These are phyloP conservation scores for Motacilla alba DNA, from an alignment of 2,113 vertebrate species.

Conservation along the genomic window DNA sequence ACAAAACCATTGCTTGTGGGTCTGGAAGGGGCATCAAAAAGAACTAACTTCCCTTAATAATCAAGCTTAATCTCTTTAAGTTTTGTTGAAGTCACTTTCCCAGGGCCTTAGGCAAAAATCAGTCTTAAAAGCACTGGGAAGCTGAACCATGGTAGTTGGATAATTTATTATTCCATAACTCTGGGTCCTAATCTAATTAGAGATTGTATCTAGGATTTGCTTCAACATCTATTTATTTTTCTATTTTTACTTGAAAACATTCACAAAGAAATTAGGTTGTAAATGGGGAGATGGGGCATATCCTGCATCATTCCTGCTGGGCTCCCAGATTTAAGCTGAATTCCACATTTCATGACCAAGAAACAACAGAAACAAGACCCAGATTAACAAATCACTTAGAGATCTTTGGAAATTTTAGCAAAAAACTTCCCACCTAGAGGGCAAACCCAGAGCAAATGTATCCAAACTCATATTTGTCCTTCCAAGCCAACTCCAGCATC, in stretches of 20 bases:
- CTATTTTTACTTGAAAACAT: constrained; percentile 22
- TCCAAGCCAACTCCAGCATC: background rate
- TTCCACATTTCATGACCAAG: background rate
- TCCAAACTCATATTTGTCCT: background rate
- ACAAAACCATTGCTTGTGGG: background rate
- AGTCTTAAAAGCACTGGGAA: background rate
- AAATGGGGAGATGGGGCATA: background rate
- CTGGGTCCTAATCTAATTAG: constrained; percentile 45
- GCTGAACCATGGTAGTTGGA: background rate
- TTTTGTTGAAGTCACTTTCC: constrained; percentile 35
- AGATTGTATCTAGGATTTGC: background rate
- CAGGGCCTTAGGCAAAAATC: constrained; percentile 27
- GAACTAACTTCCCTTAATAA: constrained; percentile 6
- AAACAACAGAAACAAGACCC: background rate
- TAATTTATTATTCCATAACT: constrained; percentile 56
- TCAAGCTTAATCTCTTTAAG: constrained; percentile 22
- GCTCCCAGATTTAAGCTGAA: background rate
- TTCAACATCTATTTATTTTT: constrained; percentile 16
- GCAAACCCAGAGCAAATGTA: background rate
- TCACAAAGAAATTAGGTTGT: background rate
- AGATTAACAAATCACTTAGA: background rate
- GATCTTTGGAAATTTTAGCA: background rate
- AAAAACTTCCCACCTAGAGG: background rate
- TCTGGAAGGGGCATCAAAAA: background rate
- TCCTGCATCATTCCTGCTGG: background rate